A percentile compares a stretch with the other conserved stretches of the same genome.
Conservation (phyloP, 2,888 invertebrate genomes). For the Stegophylla sp. region DNA sequence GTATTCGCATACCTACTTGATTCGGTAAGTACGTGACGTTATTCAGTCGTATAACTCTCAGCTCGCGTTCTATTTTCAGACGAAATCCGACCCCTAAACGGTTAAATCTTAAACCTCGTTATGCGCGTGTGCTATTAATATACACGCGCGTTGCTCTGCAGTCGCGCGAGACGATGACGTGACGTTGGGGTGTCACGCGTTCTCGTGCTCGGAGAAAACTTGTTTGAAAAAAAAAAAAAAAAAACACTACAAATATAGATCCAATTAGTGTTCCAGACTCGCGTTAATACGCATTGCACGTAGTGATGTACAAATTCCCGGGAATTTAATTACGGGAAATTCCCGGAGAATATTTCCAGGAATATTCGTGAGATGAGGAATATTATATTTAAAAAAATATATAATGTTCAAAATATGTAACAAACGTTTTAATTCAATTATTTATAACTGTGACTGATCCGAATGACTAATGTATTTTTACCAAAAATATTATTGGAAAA, state of each 20-base stretch:
- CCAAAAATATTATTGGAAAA: too few species aligned
- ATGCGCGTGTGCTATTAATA: slow-evolving; percentile 10
- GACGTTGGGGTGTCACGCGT: slow-evolving; percentile 16
- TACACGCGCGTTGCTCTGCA: not conserved
- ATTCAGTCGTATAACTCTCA: not conserved
- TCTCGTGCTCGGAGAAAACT: not conserved
- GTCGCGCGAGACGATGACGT: not conserved
- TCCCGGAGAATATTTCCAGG: too few species aligned
- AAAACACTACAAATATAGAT: slow-evolving; percentile 20
- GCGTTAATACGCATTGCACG: too few species aligned
- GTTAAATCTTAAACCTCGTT: slow-evolving; percentile 26
- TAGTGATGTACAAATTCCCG: too few species aligned
- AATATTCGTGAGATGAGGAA: too few species aligned
- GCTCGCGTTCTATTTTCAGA: slow-evolving; percentile 28
- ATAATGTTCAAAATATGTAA: too few species aligned
- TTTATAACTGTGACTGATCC: too few species aligned
- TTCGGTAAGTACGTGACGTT: slow-evolving; percentile 9
- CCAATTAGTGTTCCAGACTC: slow-evolving; percentile 22
- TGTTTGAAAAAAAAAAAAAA: slow-evolving; percentile 26
- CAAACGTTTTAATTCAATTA: too few species aligned
- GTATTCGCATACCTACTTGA: not conserved
- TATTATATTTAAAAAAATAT: too few species aligned
- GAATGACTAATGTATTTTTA: too few species aligned
- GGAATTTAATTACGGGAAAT: too few species aligned
- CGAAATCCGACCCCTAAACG: slow-evolving; percentile 28